Evolutionary conservation across 2,113 vertebrate species (phyloP).

Genomic region (Cheirogaleus medius): DNA sequence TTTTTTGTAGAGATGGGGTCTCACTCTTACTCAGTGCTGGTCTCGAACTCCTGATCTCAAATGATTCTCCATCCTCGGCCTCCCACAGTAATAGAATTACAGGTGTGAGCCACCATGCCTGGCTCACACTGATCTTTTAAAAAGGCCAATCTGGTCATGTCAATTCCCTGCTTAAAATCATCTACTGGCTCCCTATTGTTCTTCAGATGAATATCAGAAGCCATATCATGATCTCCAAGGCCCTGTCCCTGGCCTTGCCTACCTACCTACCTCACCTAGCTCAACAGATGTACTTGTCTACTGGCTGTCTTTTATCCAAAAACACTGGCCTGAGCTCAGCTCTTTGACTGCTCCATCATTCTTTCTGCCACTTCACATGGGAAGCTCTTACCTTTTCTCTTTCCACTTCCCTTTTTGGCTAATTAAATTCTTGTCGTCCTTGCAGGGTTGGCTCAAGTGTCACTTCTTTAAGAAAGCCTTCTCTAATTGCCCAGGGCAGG

Average conservation of each 20-base stretch:
- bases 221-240: neutral
- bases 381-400: neutral
- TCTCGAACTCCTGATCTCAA: no score
- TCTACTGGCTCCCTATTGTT: neutral
- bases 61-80: no score
- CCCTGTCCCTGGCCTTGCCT: neutral
- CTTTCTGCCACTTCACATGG: neutral
- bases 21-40: no score
- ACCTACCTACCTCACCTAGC: neutral
- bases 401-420: neutral
- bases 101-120: no score
- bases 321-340: neutral
- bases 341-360: neutral
- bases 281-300: neutral
- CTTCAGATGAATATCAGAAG: neutral
- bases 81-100: no score
- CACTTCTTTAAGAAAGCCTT: constrained; percentile 33
- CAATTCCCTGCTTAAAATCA: neutral
- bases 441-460: constrained; percentile 29
- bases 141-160: neutral
- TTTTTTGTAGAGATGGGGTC: no score
- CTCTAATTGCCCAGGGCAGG: neutral
- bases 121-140: neutral
- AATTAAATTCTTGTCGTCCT: constrained; percentile 25
- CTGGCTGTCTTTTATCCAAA: neutral